Evolutionary conservation across 2,888 invertebrate species (phyloP), one percentile per base, ranked within the genome.

Genomic region (Caenorhabditis sinica): DNA sequence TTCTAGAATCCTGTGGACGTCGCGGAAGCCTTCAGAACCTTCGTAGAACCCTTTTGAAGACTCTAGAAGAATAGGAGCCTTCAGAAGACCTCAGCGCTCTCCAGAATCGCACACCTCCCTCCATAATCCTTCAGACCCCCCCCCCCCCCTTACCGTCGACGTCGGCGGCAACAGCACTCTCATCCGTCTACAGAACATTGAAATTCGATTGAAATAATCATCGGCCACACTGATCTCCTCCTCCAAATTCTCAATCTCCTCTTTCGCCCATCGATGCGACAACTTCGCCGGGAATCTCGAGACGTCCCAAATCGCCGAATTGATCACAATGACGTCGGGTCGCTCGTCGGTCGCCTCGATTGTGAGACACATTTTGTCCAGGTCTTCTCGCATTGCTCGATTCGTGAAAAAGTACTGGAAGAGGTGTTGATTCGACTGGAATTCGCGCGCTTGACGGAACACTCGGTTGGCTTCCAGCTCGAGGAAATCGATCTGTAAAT

Each of bases 251-350:
- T 56, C 36, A 20, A 56, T 25, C 17, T 45, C 33, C 15, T 23
- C 23, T 2, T 4, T 1, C 0, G 25, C n/a, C 23, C 56, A 28
- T 17, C 28, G 15, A 0, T n/a, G 23, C 2, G 49, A 9, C 23
- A 72, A 11, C 11, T 56, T 56, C 11, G 60, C 40, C 36, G 68
- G 77, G 15, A 58, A 89, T 71, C 88, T 75, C 4, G 89, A 88
- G 30, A 89, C 56, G 66, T 89, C 89, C 89, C 89, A 89, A 60
- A 89, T 81, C 8, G 86, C 85, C 20, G 87, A 87, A 63, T 89
- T 88, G 40, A 89, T 75, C 15, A 89, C 53, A 13, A 89, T 66
- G 3, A 89, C 73, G 58, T 88, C 89, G 0, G 89, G 89, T 43
- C 63, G 83, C 53, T 88, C 89, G 33, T 83, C 80, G 9, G 49